Evolutionary conservation across 2,797 vertebrate species (phyloP).

Genomic region (Protosalanx chinensis): DNA sequence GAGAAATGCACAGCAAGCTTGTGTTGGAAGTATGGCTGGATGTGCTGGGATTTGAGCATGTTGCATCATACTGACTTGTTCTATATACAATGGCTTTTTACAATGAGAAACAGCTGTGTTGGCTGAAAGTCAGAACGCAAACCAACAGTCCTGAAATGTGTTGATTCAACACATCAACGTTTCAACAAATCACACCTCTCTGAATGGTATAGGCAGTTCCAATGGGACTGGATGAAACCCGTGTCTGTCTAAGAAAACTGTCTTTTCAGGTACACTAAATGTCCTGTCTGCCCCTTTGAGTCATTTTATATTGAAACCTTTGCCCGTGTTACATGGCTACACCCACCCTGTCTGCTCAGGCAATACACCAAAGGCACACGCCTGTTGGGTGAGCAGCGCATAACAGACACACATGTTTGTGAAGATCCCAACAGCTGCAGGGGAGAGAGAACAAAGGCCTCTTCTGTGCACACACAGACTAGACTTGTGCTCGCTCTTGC

Average conservation of each 20-base stretch:
- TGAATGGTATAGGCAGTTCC: too few relatives aligned
- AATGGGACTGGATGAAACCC: background rate
- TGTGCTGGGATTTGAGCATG: slow-evolving; percentile 10
- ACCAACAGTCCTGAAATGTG: too few relatives aligned
- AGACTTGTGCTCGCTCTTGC: slow-evolving; percentile 34
- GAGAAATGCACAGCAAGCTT: slow-evolving; percentile 26
- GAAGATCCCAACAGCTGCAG: slow-evolving; percentile 59
- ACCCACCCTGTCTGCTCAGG: slow-evolving; percentile 16
- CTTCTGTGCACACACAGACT: slow-evolving; percentile 49
- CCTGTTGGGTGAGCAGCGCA: slow-evolving; percentile 48
- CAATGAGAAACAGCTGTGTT: slow-evolving; percentile 31
- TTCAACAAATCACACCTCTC: too few relatives aligned
- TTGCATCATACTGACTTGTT: slow-evolving; percentile 7
- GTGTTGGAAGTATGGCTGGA: slow-evolving; percentile 18
- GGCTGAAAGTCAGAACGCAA: slow-evolving; percentile 12
- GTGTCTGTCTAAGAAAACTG: too few relatives aligned
- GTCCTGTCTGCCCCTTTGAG: too few relatives aligned
- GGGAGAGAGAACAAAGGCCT: slow-evolving; percentile 50
- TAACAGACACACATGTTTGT: slow-evolving; percentile 44
- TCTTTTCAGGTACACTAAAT: background rate
- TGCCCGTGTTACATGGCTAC: background rate
- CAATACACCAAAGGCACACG: slow-evolving; percentile 32
- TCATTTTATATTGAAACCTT: background rate
- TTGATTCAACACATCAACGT: too few relatives aligned
- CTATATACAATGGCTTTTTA: slow-evolving; percentile 14